Conservation (phyloP, 2,797 vertebrate genomes). For the Sciaenops ocellatus region DNA sequence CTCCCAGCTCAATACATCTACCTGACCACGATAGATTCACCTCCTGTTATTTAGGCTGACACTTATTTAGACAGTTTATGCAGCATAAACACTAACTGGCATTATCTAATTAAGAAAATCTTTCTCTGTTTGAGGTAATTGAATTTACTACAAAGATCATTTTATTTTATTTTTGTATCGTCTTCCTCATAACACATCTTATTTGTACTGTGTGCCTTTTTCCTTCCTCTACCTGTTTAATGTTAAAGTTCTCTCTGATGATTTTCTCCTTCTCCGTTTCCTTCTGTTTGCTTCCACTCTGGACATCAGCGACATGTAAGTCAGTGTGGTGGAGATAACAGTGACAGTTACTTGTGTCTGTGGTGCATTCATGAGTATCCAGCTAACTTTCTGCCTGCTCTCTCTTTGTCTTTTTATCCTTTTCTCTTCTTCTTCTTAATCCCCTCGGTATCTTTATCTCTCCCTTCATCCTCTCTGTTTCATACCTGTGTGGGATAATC, state of each 20-base stretch:
- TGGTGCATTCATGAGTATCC: conserved; percentile 19
- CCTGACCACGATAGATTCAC: not conserved
- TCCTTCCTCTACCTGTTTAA: conserved; percentile 18
- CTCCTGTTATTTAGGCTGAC: too few species aligned
- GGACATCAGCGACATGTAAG: conserved; percentile 83
- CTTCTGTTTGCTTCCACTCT: conserved; percentile 71
- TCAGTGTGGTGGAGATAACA: conserved; percentile 43
- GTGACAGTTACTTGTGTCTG: conserved; percentile 24
- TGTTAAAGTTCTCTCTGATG: conserved; percentile 50
- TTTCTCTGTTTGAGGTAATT: not conserved
- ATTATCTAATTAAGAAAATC: not conserved
- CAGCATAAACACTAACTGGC: not conserved
- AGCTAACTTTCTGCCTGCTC: conserved; percentile 6
- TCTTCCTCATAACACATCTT: not conserved
- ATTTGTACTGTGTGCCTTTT: not conserved
- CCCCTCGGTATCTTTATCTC: not conserved
- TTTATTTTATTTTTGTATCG: not conserved
- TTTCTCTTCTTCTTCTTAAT: not conserved
- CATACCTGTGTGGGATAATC: not conserved
- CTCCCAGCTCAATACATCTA: not conserved
- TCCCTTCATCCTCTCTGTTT: not conserved
- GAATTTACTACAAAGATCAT: not conserved
- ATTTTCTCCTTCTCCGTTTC: conserved; percentile 64
- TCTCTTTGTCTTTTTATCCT: not conserved
- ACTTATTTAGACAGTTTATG: not conserved